Percentiles rank a stretch among this genome's conserved stretches.
Conservation (phyloP, 1,140 invertebrate species). For the Ericerus pela region DNA sequence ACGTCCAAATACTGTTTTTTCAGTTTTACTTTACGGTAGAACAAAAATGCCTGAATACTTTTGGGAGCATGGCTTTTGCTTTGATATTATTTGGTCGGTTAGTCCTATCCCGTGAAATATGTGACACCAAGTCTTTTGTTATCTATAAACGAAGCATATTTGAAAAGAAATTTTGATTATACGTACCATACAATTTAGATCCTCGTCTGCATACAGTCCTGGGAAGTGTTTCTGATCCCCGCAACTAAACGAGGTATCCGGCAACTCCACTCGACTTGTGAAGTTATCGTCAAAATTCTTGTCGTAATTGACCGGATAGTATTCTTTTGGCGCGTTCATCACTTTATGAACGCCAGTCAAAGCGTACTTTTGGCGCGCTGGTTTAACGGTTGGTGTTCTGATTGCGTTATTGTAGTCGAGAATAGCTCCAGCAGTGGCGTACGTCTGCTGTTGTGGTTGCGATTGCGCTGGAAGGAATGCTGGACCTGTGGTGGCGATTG, state of each 20-base stretch:
- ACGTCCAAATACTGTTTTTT: too few species aligned
- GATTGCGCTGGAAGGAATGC: too few species aligned
- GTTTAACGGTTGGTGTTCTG: conserved; percentile 24
- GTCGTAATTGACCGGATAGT: conserved; percentile 70
- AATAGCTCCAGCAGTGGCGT: conserved; percentile 12
- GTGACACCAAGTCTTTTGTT: too few species aligned
- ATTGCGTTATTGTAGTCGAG: conserved; percentile 23
- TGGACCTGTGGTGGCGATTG: too few species aligned
- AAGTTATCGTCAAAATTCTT: conserved; percentile 79
- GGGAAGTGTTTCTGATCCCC: conserved; percentile 79
- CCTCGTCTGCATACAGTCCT: conserved; percentile 74
- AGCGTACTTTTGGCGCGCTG: conserved; percentile 21
- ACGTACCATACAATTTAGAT: conserved; percentile 79
- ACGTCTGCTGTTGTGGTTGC: too few species aligned
- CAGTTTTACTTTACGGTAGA: too few species aligned
- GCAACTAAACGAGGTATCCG: conserved; percentile 74
- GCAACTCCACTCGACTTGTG: conserved; percentile 62
- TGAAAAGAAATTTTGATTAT: too few species aligned
- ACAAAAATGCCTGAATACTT: too few species aligned
- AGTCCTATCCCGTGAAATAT: too few species aligned
- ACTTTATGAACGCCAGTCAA: conserved; percentile 44
- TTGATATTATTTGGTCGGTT: too few species aligned
- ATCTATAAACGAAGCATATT: too few species aligned
- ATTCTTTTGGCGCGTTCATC: conserved; percentile 75
- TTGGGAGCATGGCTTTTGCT: too few species aligned